Percentiles rank a stretch among this genome's conserved stretches.
Conservation (phyloP, 2,888 invertebrate genomes). For the Epistrophella euchroma region DNA sequence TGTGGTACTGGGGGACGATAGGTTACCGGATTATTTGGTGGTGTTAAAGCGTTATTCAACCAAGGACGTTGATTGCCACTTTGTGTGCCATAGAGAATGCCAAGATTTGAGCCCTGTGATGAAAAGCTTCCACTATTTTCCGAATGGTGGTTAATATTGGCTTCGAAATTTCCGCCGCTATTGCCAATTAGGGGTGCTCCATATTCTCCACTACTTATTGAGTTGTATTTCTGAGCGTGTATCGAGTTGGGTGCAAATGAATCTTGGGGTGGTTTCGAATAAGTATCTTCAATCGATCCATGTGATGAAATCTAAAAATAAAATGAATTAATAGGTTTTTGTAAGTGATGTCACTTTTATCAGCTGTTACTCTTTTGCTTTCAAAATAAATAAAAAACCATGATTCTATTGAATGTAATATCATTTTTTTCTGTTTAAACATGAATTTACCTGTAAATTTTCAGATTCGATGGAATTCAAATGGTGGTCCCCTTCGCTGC, state of each 20-base stretch:
- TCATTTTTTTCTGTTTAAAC: not conserved
- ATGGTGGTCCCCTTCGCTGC: slow-evolving; percentile 57
- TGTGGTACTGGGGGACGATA: slow-evolving; percentile 90
- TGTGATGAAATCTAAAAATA: slow-evolving; percentile 80
- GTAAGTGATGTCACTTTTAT: too few species aligned
- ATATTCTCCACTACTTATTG: slow-evolving; percentile 85
- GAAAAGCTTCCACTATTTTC: slow-evolving; percentile 57
- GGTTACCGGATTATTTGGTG: slow-evolving; percentile 86
- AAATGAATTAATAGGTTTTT: slow-evolving; percentile 37
- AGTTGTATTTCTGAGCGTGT: slow-evolving; percentile 79
- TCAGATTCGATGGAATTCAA: slow-evolving; percentile 79
- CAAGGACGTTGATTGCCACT: slow-evolving; percentile 80
- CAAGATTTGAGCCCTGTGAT: slow-evolving; percentile 77
- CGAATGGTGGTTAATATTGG: slow-evolving; percentile 50
- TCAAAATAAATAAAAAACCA: too few species aligned
- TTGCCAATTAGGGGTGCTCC: slow-evolving; percentile 85
- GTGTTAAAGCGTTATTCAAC: slow-evolving; percentile 78
- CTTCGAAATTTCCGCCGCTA: slow-evolving; percentile 41
- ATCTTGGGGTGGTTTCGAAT: slow-evolving; percentile 84
- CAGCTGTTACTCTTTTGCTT: too few species aligned
- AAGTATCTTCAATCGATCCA: slow-evolving; percentile 82
- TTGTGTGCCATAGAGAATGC: slow-evolving; percentile 80
- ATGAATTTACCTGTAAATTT: slow-evolving; percentile 77
- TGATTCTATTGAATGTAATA: not conserved
- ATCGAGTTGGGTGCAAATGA: slow-evolving; percentile 83